These are phyloP conservation scores for Steromphala cineraria DNA, from an alignment of 2,888 invertebrate species.

Conservation along the genomic window DNA sequence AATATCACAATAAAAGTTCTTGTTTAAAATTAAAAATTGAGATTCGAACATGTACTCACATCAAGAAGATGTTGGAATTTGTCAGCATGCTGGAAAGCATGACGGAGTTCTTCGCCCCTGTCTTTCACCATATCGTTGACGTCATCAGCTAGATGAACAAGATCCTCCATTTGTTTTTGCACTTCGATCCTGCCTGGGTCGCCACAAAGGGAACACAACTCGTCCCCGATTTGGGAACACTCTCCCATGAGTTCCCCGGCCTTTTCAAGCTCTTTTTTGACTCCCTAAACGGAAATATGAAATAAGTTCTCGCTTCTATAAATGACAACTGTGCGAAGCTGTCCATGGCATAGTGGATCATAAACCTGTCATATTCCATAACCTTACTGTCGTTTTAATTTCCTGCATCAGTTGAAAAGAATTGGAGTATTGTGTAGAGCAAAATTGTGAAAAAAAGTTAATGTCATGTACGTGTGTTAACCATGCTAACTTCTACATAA, in stretches of 20 bases:
- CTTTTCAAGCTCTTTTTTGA: slow-evolving; percentile 69
- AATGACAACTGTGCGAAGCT: too few species aligned
- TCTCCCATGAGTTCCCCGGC: slow-evolving; percentile 59
- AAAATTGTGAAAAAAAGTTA: too few species aligned
- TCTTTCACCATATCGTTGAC: slow-evolving; percentile 71
- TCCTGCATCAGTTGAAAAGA: too few species aligned
- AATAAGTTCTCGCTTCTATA: too few species aligned
- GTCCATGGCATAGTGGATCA: too few species aligned
- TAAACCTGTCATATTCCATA: too few species aligned
- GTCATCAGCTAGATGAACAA: slow-evolving; percentile 70
- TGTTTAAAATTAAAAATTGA: not conserved
- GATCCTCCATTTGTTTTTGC: slow-evolving; percentile 72
- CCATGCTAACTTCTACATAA: too few species aligned
- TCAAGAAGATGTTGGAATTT: slow-evolving; percentile 69
- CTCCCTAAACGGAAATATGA: slow-evolving; percentile 53
- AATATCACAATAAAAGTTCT: not conserved
- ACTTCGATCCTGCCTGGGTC: slow-evolving; percentile 73
- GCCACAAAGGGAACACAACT: slow-evolving; percentile 67
- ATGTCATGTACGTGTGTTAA: too few species aligned
- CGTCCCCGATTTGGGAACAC: slow-evolving; percentile 63
- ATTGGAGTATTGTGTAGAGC: too few species aligned
- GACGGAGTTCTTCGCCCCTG: slow-evolving; percentile 68
- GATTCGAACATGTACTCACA: slow-evolving; percentile 46
- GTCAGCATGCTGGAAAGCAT: slow-evolving; percentile 68
- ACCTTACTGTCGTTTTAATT: too few species aligned